A percentile compares a stretch with the other conserved stretches of the same genome.
These are phyloP conservation scores for Miniopterus natalensis DNA, from an alignment of 2,113 vertebrate genomes.

Conservation along the genomic window DNA sequence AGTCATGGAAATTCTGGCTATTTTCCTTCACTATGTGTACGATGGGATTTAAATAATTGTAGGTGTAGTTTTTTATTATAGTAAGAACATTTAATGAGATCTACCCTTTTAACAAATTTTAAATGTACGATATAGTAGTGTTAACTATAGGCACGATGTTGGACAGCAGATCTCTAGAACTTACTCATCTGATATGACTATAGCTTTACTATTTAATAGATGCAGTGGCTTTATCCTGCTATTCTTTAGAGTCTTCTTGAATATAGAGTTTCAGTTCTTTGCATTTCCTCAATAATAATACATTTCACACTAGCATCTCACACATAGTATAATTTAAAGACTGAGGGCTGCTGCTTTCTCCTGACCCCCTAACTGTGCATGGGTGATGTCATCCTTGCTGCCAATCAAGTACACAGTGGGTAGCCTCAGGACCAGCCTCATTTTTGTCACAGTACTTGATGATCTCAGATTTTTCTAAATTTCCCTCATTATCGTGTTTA, in stretches of 20 bases:
- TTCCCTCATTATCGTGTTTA: slow-evolving; percentile 38
- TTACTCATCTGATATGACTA: not conserved
- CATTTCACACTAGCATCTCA: not conserved
- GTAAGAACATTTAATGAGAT: not conserved
- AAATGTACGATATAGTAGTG: not conserved
- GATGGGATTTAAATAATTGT: not conserved
- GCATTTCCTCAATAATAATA: not conserved
- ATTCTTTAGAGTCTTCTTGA: not conserved
- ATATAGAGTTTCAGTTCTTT: not conserved
- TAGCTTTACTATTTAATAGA: not conserved
- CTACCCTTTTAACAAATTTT: not conserved
- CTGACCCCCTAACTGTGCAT: not conserved
- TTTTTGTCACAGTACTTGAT: not conserved
- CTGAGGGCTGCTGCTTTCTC: not conserved
- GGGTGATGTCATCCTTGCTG: not conserved
- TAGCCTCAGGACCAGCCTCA: not conserved
- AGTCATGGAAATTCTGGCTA: not conserved
- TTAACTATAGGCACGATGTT: not conserved
- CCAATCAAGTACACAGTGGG: not conserved
- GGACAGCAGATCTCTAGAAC: not conserved
- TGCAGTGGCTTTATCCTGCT: not conserved
- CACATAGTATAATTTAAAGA: not conserved
- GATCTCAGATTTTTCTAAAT: slow-evolving; percentile 4
- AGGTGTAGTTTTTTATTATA: not conserved
- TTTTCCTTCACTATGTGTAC: not conserved